phyloP scores from a whole-genome alignment of 92 coral and sea anemone genomes.

The Hydrozoanthus gracilis region DNA sequence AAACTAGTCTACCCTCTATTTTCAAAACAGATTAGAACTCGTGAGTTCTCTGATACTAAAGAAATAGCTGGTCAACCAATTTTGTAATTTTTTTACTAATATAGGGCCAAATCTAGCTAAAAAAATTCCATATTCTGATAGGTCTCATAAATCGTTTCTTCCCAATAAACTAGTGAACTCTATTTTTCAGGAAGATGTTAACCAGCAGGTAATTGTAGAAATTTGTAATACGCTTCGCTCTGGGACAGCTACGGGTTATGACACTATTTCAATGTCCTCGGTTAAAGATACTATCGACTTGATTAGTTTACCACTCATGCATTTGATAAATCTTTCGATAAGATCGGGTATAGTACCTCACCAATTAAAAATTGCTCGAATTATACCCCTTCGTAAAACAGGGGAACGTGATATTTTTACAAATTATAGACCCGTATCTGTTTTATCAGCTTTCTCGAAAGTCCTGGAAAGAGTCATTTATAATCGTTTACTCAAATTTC shows the following conservation, averaged over 20 bases:
- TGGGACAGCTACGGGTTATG: constrained; percentile 40
- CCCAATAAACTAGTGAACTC: constrained; percentile 30
- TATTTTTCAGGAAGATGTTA: constrained; percentile 7
- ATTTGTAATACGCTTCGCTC: neutral
- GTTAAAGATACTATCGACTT: constrained; percentile 6
- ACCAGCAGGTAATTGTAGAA: constrained; percentile 14
- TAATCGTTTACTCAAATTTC: constrained; percentile 24
- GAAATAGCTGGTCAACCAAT: constrained; percentile 40
- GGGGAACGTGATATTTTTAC: constrained; percentile 30
- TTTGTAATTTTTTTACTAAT: constrained; percentile 40
- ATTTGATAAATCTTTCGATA: constrained; percentile 38
- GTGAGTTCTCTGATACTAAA: neutral
- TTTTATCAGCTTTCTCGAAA: constrained; percentile 40
- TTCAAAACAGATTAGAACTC: neutral
- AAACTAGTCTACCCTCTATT: constrained; percentile 23
- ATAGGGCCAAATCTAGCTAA: constrained; percentile 46
- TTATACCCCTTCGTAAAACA: constrained; percentile 27
- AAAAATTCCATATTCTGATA: constrained; percentile 33
- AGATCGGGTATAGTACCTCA: constrained; percentile 45
- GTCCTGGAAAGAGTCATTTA: constrained; percentile 34
- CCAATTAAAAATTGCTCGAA: constrained; percentile 37
- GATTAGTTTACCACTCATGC: constrained; percentile 7
- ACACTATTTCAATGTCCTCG: constrained; percentile 14
- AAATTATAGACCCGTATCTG: constrained; percentile 46
- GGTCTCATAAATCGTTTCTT: constrained; percentile 16